Base-by-base conservation (phyloP, 2,797 vertebrate genomes). In the Hypotaenidia philippensis region DNA sequence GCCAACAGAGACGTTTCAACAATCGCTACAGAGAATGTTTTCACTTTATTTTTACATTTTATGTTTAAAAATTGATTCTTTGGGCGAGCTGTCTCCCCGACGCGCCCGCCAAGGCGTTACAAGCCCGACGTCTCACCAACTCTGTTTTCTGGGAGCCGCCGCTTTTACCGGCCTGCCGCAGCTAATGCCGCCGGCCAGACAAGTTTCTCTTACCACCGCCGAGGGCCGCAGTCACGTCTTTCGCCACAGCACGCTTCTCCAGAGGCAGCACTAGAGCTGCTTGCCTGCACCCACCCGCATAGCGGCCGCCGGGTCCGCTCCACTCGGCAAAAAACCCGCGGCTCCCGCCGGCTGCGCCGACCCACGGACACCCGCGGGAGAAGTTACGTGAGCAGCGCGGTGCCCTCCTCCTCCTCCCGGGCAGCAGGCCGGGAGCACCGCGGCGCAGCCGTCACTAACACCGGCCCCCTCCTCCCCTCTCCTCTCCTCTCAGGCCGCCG, bases 201-300 rank as follows among this genome's bases (percentile, higher is more conserved):
- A 50, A 6, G 16, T 6, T 44, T 17, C 32, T 41, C 11, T 44
- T 6, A 40, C 32, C 55, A 15, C 55, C 61, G n/a, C 14, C 1
- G 10, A 44, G 53, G 36, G 27, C 45, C 0, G 1, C 12, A 3
- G 11, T 8, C 64, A 13, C 8, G 21, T 11, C 38, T 23, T 0
- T 21, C 25, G 20, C 22, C 5, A 5, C 18, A 14, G 2, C 4
- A 19, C 11, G 7, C 66, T 82, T 31, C n/a, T 19, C 10, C 57
- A 29, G 1, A 10, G 5, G 6, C 52, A 11, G 13, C 32, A 3
- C 38, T 11, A 0, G 0, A 45, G 14, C 45, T 41, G 8, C 2
- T n/a, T 5, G 8, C 2, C 34, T 5, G 27, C 60, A 31, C 13
- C 34, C 56, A 17, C 63, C n/a, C 27, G 16, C 57, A 4, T 32